phyloP scores from a whole-genome alignment of 2,888 invertebrate genomes.

The Druceiella hillmani region DNA sequence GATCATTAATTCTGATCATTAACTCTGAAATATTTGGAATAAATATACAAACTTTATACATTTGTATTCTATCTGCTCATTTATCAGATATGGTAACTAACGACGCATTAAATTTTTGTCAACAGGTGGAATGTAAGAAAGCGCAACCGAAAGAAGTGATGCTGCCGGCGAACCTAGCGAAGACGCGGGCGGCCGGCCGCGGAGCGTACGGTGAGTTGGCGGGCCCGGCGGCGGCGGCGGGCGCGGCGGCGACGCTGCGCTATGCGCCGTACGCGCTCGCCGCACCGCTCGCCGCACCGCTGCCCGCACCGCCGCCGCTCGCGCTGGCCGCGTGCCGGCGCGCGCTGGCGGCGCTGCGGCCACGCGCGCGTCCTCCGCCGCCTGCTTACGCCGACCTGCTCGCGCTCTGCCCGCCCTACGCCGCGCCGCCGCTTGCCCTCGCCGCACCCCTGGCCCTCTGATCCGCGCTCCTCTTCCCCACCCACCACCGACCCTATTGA shows the following conservation, averaged over 20 bases:
- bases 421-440: constrained; percentile 42
- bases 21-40: too few relatives aligned
- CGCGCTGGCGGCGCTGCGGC: constrained; percentile 36
- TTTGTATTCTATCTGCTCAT: too few relatives aligned
- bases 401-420: constrained; percentile 36
- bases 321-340: constrained; percentile 40
- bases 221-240: constrained; percentile 63
- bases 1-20: too few relatives aligned
- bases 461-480: constrained; percentile 48
- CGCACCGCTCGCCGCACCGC: constrained; percentile 51
- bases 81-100: too few relatives aligned
- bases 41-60: too few relatives aligned
- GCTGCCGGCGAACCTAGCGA: constrained; percentile 95
- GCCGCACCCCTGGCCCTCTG: constrained; percentile 45
- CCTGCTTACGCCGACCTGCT: constrained; percentile 36
- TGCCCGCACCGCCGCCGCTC: constrained; percentile 48
- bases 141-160: constrained; percentile 99
- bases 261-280: constrained; percentile 54
- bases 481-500: too few relatives aligned
- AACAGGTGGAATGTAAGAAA: constrained; percentile 99
- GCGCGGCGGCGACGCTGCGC: constrained; percentile 42
- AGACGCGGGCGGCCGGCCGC: constrained; percentile 91
- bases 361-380: constrained; percentile 39
- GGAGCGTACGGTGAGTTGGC: constrained; percentile 98
- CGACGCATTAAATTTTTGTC: too few relatives aligned